Conservation (phyloP, 2,113 vertebrate genomes). For the Cyanistes caeruleus region DNA sequence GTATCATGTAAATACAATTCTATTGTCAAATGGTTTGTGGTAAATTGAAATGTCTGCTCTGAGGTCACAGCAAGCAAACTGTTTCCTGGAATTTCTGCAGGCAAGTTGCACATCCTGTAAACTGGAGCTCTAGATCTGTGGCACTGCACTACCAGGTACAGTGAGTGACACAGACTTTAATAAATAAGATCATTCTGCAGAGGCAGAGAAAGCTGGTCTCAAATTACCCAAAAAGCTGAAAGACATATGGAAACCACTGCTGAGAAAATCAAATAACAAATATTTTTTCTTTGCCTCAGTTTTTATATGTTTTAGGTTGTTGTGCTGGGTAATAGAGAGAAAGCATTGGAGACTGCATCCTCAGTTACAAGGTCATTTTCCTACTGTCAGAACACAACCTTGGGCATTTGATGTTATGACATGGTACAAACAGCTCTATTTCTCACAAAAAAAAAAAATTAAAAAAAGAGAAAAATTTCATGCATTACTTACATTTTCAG, state of each 20-base stretch:
- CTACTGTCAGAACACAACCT: neutral
- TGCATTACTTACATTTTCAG: neutral
- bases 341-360: neutral
- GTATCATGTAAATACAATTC: neutral
- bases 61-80: slow-evolving; percentile 13
- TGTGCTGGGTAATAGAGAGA: neutral
- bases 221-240: neutral
- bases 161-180: neutral
- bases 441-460: neutral
- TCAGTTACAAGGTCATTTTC: neutral
- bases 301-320: neutral
- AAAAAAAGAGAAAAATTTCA: neutral
- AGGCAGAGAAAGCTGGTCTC: neutral
- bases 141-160: neutral
- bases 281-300: neutral
- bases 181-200: neutral
- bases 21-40: neutral
- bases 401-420: neutral
- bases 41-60: slow-evolving; percentile 1
- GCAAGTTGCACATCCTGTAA: slow-evolving; percentile 36
- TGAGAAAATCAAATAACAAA: neutral
- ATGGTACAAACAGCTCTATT: neutral
- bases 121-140: neutral
- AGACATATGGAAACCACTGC: neutral
- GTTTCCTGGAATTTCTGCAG: slow-evolving; percentile 51